Evolutionary conservation across 2,113 vertebrate genomes (phyloP).

Genomic region (Sebastes fasciatus): DNA sequence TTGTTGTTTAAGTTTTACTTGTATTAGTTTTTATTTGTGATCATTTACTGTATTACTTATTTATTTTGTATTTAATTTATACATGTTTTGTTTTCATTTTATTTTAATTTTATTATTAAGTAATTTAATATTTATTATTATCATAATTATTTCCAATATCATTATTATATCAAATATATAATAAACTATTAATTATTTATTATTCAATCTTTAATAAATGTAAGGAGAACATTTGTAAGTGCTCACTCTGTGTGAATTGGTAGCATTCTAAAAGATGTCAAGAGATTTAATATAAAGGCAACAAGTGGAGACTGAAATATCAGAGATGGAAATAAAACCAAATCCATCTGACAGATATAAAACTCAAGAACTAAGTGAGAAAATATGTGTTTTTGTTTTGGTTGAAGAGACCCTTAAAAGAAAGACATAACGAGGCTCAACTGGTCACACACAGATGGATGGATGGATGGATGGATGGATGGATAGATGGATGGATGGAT

Average conservation of each 20-base stretch:
- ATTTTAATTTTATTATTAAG: background rate
- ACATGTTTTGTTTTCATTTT: background rate
- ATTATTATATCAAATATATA: background rate
- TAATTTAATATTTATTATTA: background rate
- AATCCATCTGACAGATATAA: background rate
- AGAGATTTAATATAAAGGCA: too few relatives aligned
- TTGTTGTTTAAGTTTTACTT: background rate
- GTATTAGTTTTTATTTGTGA: background rate
- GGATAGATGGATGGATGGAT: background rate
- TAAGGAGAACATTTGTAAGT: background rate
- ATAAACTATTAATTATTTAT: background rate
- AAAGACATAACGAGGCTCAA: slow-evolving; percentile 46
- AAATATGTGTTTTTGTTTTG: slow-evolving; percentile 18
- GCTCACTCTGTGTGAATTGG: background rate
- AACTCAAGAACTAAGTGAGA: background rate
- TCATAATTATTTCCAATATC: background rate
- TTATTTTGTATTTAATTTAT: background rate
- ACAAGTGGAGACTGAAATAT: background rate
- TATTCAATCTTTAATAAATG: background rate
- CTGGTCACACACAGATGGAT: slow-evolving; percentile 37
- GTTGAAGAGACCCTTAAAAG: slow-evolving; percentile 50
- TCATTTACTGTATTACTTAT: background rate
- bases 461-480: slow-evolving; percentile 8
- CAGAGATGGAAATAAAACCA: background rate
- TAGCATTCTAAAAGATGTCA: background rate